Conservation (phyloP, 2,888 invertebrate genomes). For the Palloptera scutellata region DNA sequence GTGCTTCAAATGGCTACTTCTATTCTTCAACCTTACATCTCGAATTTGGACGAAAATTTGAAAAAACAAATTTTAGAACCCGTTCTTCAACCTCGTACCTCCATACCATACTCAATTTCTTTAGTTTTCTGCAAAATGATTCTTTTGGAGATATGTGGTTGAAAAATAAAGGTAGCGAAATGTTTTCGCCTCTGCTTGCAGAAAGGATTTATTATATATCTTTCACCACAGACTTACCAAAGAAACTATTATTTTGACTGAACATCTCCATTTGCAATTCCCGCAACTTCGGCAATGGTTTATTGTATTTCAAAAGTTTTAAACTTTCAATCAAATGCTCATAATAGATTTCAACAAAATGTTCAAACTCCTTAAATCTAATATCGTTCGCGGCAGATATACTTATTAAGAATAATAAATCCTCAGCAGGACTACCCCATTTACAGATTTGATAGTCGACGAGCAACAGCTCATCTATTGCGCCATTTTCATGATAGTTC, state of each 20-base stretch:
- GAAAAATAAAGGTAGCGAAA: too few species aligned
- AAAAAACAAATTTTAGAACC: too few species aligned
- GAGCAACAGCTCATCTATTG: constrained; percentile 45
- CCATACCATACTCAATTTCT: too few species aligned
- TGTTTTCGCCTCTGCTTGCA: too few species aligned
- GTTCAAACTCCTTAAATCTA: constrained; percentile 51
- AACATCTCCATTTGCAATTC: constrained; percentile 52
- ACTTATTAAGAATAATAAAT: constrained; percentile 53
- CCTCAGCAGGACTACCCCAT: constrained; percentile 56
- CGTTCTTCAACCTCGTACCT: too few species aligned
- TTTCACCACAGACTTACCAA: constrained; percentile 44
- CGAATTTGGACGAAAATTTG: too few species aligned
- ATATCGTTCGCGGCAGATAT: constrained; percentile 50
- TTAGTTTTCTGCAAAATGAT: too few species aligned
- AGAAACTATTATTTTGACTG: constrained; percentile 45
- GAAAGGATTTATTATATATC: too few species aligned
- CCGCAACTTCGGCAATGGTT: constrained; percentile 49
- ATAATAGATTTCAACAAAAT: constrained; percentile 55
- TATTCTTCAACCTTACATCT: too few species aligned
- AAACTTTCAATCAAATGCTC: constrained; percentile 53
- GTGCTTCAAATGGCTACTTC: too few species aligned
- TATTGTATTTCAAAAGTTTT: constrained; percentile 47
- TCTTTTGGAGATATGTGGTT: too few species aligned
- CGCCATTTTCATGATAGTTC: constrained; percentile 44
- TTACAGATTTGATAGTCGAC: constrained; percentile 51